Conservation (phyloP, 2,113 vertebrate species). For the Eira barbara region DNA sequence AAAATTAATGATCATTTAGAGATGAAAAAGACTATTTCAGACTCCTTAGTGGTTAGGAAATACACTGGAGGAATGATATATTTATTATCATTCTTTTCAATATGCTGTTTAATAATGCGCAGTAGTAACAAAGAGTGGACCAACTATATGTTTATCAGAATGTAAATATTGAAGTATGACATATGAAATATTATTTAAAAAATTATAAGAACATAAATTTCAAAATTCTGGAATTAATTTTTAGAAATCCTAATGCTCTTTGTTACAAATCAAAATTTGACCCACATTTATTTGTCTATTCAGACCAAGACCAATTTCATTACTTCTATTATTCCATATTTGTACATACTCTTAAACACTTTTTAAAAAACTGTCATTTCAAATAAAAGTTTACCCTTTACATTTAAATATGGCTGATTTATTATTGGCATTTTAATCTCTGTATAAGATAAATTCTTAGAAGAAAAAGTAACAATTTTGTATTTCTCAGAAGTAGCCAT, state of each 20-base stretch:
- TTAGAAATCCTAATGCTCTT: neutral
- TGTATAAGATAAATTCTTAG: neutral
- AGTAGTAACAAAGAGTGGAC: neutral
- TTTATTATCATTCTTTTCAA: neutral
- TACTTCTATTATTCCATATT: slow-evolving; percentile 8
- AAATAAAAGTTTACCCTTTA: neutral
- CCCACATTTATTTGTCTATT: neutral
- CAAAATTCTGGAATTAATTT: neutral
- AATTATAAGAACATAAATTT: neutral
- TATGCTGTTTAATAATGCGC: neutral
- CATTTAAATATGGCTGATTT: neutral
- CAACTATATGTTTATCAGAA: neutral
- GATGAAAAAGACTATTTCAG: neutral
- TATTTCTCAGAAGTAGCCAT: neutral
- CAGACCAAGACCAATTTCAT: neutral
- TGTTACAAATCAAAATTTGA: neutral
- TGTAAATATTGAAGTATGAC: neutral
- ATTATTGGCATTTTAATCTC: neutral
- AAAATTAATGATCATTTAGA: neutral
- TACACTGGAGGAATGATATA: neutral
- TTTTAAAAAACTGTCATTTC: neutral
- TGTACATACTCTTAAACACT: neutral
- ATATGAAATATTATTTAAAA: neutral
- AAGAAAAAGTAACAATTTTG: neutral
- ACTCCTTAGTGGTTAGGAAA: neutral